phyloP scores from a whole-genome alignment of 2,888 invertebrate genomes.

The Geotrupes spiniger region DNA sequence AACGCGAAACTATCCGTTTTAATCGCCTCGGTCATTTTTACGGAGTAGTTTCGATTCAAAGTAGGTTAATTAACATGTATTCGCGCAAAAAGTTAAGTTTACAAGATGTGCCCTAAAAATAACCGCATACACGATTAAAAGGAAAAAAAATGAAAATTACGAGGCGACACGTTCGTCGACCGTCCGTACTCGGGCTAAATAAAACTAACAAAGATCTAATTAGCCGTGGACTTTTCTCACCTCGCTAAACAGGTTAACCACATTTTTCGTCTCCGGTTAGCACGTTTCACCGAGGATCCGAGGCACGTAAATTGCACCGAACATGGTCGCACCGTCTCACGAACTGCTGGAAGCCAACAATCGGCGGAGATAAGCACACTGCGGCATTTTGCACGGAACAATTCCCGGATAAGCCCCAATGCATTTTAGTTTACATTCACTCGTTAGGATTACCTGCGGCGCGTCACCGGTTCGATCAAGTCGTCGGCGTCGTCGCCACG shows the following conservation, averaged over 20 bases:
- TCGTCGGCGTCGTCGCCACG: too few relatives aligned
- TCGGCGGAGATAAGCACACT: background rate
- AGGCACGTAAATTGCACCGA: too few relatives aligned
- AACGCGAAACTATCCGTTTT: background rate
- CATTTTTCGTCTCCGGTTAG: constrained; percentile 29
- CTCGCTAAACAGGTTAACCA: constrained; percentile 39
- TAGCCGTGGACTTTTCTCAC: constrained; percentile 29
- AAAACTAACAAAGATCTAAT: constrained; percentile 5
- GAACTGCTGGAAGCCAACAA: too few relatives aligned
- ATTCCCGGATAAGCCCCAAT: constrained; percentile 42
- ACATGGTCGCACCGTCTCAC: too few relatives aligned
- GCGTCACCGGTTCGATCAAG: background rate
- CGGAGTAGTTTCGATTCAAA: background rate
- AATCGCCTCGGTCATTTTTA: background rate
- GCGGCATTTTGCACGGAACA: constrained; percentile 20
- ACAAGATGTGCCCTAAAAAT: too few relatives aligned
- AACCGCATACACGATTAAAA: too few relatives aligned
- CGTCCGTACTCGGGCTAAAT: constrained; percentile 1
- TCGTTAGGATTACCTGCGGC: background rate
- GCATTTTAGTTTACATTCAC: constrained; percentile 32
- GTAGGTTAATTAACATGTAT: constrained; percentile 1
- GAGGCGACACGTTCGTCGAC: too few relatives aligned
- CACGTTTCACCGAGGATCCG: constrained; percentile 1
- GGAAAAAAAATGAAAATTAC: too few relatives aligned
- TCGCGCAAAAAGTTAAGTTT: background rate